Base-by-base conservation (phyloP, 35 echinoderm and acorn worm genomes). In the Anneissia japonica region DNA sequence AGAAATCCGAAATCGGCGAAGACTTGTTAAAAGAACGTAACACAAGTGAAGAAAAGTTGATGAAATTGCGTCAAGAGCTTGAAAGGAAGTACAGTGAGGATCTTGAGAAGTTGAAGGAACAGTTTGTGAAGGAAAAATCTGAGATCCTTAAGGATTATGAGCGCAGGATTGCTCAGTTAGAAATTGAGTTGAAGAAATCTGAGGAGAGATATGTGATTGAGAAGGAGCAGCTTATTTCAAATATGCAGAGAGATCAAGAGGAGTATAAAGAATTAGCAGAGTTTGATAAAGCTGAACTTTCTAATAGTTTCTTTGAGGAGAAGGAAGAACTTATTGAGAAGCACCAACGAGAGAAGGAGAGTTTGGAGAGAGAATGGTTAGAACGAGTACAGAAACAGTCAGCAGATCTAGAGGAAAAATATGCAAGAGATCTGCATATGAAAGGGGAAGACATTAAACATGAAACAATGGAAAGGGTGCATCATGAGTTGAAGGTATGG, bases 71-170 rank as follows among this genome's bases (percentile, higher is more conserved):
- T 38, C 82, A 77, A 46, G 81, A 84, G 32, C 56, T 82, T 23
- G 91, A 93, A 37, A 77, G 46, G 10, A 79, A 75, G 72, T 88
- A 86, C 38, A 84, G 77, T 28, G 87, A 89, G 32, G 85, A 93
- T 40, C 32, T 90, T 46, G 38, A 89, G 6, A 87, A 90, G 72
- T 73, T 98, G 21, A 87, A 94, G 46, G 41, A 46, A 23, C 90
- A 94, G 31, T 85, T 98, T 4, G 41, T 91, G 7, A 37, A 98
- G 72, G 95, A 92, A 73, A 92, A 98, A 56, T 86, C 73, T 14
- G 92, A 64, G 19, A 64, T 64, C 19, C 51, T 64, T 64, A 64
- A 64, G 26, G 51, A 64, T 6, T 64, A 64, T 64, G 51, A 64
- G 26, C 51, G 51, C 21, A 64, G 51, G 21, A 64, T 64, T 64